phyloP scores from a whole-genome alignment of 2,888 invertebrate species.

The Chrysomela aeneicollis region DNA sequence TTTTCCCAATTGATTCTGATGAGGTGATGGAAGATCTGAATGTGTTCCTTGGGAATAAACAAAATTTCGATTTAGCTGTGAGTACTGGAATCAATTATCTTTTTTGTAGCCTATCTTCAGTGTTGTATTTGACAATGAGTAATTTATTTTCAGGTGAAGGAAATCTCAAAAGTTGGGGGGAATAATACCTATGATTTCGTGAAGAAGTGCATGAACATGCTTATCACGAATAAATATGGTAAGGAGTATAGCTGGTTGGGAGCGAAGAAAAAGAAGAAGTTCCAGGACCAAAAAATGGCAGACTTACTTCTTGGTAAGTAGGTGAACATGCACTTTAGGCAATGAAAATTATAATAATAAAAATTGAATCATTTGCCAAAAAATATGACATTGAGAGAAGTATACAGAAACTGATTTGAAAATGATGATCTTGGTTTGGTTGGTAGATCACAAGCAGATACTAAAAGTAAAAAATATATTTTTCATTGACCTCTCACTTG shows the following conservation, averaged over 20 bases:
- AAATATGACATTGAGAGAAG: too few species aligned
- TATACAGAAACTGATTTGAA: too few species aligned
- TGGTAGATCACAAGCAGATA: too few species aligned
- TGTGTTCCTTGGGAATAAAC: neutral
- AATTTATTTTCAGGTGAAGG: neutral
- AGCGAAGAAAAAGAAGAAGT: neutral
- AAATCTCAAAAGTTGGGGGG: slow-evolving; percentile 5
- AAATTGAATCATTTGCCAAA: too few species aligned
- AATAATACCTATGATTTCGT: neutral
- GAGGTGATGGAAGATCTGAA: neutral
- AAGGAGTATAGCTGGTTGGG: neutral
- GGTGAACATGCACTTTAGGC: too few species aligned
- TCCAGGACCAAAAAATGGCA: neutral
- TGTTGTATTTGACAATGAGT: too few species aligned
- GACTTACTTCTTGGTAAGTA: neutral
- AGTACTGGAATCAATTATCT: too few species aligned
- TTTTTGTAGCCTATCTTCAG: too few species aligned
- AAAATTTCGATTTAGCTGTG: neutral
- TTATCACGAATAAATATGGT: slow-evolving; percentile 5
- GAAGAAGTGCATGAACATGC: slow-evolving; percentile 9
- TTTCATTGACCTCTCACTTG: too few species aligned
- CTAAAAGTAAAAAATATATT: too few species aligned
- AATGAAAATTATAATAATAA: too few species aligned
- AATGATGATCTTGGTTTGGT: too few species aligned
- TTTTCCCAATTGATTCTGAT: neutral